Percentiles rank a stretch among this genome's conserved stretches.
Evolutionary conservation across 2,888 invertebrate genomes (phyloP).

Genomic region (Microctonus brassicae): DNA sequence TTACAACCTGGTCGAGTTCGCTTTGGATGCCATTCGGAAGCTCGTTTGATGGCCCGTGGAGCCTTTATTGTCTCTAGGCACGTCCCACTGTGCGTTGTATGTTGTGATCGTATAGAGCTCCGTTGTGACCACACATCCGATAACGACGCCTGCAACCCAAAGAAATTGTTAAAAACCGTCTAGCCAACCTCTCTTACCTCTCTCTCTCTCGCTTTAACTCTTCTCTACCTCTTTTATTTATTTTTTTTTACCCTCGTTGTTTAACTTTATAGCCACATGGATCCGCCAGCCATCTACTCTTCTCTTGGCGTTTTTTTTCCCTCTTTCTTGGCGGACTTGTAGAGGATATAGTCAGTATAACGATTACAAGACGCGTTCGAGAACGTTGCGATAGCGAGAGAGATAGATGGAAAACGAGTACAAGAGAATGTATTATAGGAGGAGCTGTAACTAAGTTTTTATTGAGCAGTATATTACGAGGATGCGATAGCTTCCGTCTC

Average conservation of each 20-base stretch:
- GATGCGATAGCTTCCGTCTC: slow-evolving; percentile 65
- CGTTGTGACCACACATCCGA: slow-evolving; percentile 65
- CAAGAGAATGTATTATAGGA: slow-evolving; percentile 39
- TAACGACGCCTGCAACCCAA: slow-evolving; percentile 53
- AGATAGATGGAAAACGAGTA: slow-evolving; percentile 33
- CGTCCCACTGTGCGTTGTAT: slow-evolving; percentile 42
- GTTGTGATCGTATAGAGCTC: slow-evolving; percentile 43
- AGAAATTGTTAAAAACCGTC: slow-evolving; percentile 63
- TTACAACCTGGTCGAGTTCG: slow-evolving; percentile 58
- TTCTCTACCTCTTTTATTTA: slow-evolving; percentile 7
- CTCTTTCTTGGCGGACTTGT: slow-evolving; percentile 7
- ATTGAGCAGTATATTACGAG: slow-evolving; percentile 65
- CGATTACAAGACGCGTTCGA: slow-evolving; percentile 38
- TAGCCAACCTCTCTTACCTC: slow-evolving; percentile 22
- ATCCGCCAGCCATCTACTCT: slow-evolving; percentile 15
- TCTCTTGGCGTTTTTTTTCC: slow-evolving; percentile 30
- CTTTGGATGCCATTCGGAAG: slow-evolving; percentile 64
- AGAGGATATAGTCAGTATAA: slow-evolving; percentile 24
- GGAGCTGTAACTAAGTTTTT: slow-evolving; percentile 66
- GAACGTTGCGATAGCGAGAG: slow-evolving; percentile 5
- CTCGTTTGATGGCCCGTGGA: slow-evolving; percentile 66
- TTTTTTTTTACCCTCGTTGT: slow-evolving; percentile 39
- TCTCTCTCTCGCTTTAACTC: slow-evolving; percentile 45
- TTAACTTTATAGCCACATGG: slow-evolving; percentile 43
- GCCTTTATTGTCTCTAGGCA: slow-evolving; percentile 65